These are phyloP conservation scores for Lasius fuliginosus DNA, from an alignment of 2,888 invertebrate species.

Conservation along the genomic window DNA sequence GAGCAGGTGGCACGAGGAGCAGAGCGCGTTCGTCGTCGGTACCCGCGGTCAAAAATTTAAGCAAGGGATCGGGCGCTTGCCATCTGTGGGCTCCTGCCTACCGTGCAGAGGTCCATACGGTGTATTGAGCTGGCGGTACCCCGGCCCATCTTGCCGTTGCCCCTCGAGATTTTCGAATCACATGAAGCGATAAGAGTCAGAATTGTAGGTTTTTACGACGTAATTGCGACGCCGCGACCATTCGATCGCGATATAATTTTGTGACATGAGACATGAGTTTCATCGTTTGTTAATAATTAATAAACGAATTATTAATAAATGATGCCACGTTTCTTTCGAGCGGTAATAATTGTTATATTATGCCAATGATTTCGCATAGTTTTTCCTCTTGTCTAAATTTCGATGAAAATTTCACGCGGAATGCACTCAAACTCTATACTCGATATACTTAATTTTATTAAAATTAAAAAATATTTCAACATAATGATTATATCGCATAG, in stretches of 20 bases:
- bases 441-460: not conserved
- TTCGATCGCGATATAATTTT: slow-evolving; percentile 11
- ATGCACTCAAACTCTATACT: not conserved
- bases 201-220: slow-evolving; percentile 19
- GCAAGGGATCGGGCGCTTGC: slow-evolving; percentile 84
- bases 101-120: slow-evolving; percentile 75
- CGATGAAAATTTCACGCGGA: not conserved
- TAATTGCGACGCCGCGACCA: slow-evolving; percentile 19
- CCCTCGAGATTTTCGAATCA: slow-evolving; percentile 58
- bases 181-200: slow-evolving; percentile 42
- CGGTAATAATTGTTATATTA: not conserved
- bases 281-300: not conserved
- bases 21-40: slow-evolving; percentile 66
- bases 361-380: not conserved
- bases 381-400: not conserved
- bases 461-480: slow-evolving; percentile 9
- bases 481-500: slow-evolving; percentile 14
- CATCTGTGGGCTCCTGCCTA: slow-evolving; percentile 81
- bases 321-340: not conserved
- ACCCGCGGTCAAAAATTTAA: slow-evolving; percentile 82
- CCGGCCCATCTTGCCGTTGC: slow-evolving; percentile 34
- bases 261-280: not conserved
- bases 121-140: slow-evolving; percentile 65
- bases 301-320: no score
- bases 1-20: slow-evolving; percentile 81